phyloP scores from a whole-genome alignment of 2,113 vertebrate species.

The Esox niger region DNA sequence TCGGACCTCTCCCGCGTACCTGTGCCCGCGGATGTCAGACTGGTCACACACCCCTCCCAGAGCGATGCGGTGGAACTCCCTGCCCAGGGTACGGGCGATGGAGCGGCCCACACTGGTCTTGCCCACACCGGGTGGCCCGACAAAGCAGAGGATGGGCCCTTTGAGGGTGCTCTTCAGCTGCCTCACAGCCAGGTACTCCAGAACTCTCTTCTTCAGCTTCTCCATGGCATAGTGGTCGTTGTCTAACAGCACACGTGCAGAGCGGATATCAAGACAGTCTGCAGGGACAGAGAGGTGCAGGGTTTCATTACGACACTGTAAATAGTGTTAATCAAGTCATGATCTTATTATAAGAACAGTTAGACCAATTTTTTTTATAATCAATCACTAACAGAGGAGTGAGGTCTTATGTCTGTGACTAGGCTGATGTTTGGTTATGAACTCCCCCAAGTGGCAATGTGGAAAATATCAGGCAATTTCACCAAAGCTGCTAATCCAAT shows the following conservation, averaged over 20 bases:
- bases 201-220: slow-evolving; percentile 90
- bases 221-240: slow-evolving; percentile 97
- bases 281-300: not conserved
- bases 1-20: slow-evolving; percentile 74
- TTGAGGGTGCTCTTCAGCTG: slow-evolving; percentile 91
- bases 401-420: too few species aligned
- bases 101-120: slow-evolving; percentile 97
- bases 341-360: too few species aligned
- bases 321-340: too few species aligned
- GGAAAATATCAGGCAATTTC: not conserved
- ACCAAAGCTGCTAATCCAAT: not conserved
- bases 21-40: slow-evolving; percentile 96
- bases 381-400: too few species aligned
- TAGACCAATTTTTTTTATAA: too few species aligned
- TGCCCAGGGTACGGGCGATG: slow-evolving; percentile 89
- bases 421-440: too few species aligned
- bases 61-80: slow-evolving; percentile 95
- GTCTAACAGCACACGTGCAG: slow-evolving; percentile 88
- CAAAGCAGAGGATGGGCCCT: slow-evolving; percentile 95
- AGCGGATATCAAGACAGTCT: slow-evolving; percentile 88
- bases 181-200: slow-evolving; percentile 94
- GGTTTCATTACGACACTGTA: not conserved
- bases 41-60: slow-evolving; percentile 95
- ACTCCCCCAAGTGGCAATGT: too few species aligned
- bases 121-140: slow-evolving; percentile 94